These are phyloP conservation scores for Amiota minor DNA, from an alignment of 2,888 invertebrate species.

Conservation along the genomic window DNA sequence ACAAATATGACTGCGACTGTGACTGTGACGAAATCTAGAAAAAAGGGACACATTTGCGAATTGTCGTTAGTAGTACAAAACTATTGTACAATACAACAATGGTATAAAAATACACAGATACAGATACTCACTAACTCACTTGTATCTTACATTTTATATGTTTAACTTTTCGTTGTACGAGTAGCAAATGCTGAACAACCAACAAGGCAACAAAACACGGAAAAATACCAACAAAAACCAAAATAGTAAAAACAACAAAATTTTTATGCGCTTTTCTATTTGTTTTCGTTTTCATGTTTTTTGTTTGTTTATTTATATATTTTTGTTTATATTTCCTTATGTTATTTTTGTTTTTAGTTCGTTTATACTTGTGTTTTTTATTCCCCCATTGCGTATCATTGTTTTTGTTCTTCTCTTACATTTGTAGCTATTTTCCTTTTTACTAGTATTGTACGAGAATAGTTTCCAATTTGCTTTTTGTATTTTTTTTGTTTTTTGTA, in stretches of 20 bases:
- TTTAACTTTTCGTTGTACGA: slow-evolving; percentile 25
- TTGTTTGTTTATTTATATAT: slow-evolving; percentile 27
- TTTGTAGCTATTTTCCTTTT: slow-evolving; percentile 48
- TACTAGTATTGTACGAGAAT: slow-evolving; percentile 42
- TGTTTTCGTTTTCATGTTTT: slow-evolving; percentile 45
- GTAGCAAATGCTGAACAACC: not conserved
- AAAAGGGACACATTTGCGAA: slow-evolving; percentile 47
- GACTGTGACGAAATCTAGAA: slow-evolving; percentile 63
- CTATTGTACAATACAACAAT: not conserved
- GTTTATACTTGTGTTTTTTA: slow-evolving; percentile 6
- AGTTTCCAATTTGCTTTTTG: slow-evolving; percentile 41
- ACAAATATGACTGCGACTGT: slow-evolving; percentile 33
- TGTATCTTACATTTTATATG: not conserved
- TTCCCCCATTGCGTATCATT: slow-evolving; percentile 13
- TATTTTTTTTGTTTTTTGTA: slow-evolving; percentile 36
- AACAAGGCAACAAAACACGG: slow-evolving; percentile 11
- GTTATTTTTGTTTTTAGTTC: not conserved
- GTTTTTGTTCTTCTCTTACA: slow-evolving; percentile 46
- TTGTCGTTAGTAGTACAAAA: slow-evolving; percentile 4
- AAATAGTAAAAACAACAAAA: not conserved
- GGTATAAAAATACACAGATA: not conserved
- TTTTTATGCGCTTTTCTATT: not conserved
- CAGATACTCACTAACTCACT: not conserved
- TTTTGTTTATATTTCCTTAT: not conserved
- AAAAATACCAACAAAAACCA: not conserved